Percentiles rank a stretch among this genome's conserved stretches.
Evolutionary conservation across 2,113 vertebrate genomes (phyloP).

Genomic region (Apistogramma diplotaenia): DNA sequence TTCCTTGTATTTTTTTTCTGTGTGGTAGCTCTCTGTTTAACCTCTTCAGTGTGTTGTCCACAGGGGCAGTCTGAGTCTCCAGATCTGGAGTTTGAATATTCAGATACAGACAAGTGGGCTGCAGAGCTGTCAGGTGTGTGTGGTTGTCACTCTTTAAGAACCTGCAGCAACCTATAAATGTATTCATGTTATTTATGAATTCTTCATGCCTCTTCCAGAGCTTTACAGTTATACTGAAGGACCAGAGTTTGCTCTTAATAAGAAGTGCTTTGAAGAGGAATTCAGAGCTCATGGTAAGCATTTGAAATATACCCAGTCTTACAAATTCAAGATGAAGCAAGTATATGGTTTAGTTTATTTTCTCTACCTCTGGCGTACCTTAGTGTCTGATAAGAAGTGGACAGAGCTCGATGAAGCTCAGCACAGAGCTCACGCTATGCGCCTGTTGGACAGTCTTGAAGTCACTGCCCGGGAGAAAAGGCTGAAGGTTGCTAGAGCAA

Average conservation of each 20-base stretch:
- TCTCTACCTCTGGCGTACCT: neutral
- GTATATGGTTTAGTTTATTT: neutral
- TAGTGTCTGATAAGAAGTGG: conserved; percentile 91
- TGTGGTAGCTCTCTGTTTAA: neutral
- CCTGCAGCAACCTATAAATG: neutral
- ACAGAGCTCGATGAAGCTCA: conserved; percentile 83
- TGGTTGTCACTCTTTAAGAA: neutral
- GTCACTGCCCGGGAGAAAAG: conserved; percentile 89
- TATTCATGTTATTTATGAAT: neutral
- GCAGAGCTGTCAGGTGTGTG: conserved; percentile 90
- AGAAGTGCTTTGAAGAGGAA: conserved; percentile 96
- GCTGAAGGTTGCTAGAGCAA: conserved; percentile 88
- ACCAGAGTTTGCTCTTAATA: conserved; percentile 92
- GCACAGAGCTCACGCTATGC: conserved; percentile 92
- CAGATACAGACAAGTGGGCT: conserved; percentile 92
- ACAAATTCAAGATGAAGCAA: neutral
- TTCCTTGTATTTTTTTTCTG: neutral
- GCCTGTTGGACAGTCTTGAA: conserved; percentile 91
- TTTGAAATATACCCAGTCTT: neutral
- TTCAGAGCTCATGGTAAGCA: conserved; percentile 86
- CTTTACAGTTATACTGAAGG: conserved; percentile 98
- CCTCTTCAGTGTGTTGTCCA: neutral
- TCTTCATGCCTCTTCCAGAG: conserved; percentile 74
- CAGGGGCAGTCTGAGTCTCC: conserved; percentile 92
- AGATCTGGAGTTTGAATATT: conserved; percentile 96